phyloP scores from a whole-genome alignment of 53 echinoderm and acorn worm species.

The Arbacia lixula region DNA sequence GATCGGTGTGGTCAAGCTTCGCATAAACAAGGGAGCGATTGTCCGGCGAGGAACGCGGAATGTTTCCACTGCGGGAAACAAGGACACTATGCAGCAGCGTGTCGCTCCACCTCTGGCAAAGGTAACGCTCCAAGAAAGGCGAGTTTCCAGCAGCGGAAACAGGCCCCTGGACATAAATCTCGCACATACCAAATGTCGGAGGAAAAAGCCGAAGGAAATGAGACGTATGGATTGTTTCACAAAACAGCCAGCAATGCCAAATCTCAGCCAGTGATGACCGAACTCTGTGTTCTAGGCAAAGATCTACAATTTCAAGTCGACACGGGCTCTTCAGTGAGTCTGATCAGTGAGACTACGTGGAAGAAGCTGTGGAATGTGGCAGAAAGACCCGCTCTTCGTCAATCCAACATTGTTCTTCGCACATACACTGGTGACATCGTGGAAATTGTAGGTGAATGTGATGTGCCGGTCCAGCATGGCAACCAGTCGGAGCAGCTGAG shows the following conservation, averaged over 20 bases:
- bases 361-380: background rate
- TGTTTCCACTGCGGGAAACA: constrained; percentile 17
- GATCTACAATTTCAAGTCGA: no score
- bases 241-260: no score
- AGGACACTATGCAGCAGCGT: no score
- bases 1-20: background rate
- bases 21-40: background rate
- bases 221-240: no score
- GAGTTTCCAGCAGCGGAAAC: no score
- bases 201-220: no score
- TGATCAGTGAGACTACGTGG: constrained; percentile 30
- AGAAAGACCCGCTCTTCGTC: background rate
- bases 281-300: no score
- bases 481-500: background rate
- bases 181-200: no score
- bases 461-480: background rate
- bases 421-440: constrained; percentile 52
- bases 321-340: constrained; percentile 2
- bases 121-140: no score
- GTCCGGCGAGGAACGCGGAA: constrained; percentile 26
- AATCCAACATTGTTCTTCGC: constrained; percentile 12
- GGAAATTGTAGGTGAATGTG: constrained; percentile 32
- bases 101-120: no score
- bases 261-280: no score
- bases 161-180: no score